Percentiles rank a stretch among this genome's conserved stretches.
phyloP scores from a whole-genome alignment of 2,797 vertebrate species.

The Alca torda region DNA sequence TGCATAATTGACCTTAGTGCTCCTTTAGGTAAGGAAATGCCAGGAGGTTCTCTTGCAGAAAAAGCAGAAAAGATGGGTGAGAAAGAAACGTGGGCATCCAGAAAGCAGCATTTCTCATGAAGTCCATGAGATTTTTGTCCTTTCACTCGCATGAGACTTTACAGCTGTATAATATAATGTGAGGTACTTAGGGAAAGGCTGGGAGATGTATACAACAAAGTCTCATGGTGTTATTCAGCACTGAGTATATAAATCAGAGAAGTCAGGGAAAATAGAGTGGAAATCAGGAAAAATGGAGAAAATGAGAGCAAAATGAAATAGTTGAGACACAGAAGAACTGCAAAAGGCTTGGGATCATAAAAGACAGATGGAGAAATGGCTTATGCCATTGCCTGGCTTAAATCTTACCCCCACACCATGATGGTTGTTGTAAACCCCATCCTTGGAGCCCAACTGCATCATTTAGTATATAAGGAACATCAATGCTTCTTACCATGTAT shows the following conservation, averaged over 20 bases:
- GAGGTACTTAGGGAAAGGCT: background rate
- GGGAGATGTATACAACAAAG: background rate
- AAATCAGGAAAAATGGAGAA: background rate
- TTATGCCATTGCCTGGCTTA: background rate
- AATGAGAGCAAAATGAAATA: background rate
- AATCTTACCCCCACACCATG: background rate
- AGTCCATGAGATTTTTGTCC: background rate
- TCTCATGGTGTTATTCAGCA: background rate
- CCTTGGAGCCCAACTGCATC: background rate
- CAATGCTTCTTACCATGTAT: background rate
- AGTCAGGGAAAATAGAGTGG: background rate
- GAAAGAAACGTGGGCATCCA: background rate
- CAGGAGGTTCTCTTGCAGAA: background rate
- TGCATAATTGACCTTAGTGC: background rate
- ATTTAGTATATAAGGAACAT: background rate
- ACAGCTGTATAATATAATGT: background rate
- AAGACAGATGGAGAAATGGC: background rate
- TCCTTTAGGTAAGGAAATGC: background rate
- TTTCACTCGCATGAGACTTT: background rate
- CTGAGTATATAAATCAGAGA: background rate
- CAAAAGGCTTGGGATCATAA: background rate
- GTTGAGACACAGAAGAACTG: background rate
- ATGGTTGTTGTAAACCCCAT: background rate
- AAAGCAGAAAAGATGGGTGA: background rate
- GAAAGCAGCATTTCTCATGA: background rate